These are phyloP conservation scores for Pleuronectes platessa DNA, from an alignment of 2,113 vertebrate species.

Conservation along the genomic window DNA sequence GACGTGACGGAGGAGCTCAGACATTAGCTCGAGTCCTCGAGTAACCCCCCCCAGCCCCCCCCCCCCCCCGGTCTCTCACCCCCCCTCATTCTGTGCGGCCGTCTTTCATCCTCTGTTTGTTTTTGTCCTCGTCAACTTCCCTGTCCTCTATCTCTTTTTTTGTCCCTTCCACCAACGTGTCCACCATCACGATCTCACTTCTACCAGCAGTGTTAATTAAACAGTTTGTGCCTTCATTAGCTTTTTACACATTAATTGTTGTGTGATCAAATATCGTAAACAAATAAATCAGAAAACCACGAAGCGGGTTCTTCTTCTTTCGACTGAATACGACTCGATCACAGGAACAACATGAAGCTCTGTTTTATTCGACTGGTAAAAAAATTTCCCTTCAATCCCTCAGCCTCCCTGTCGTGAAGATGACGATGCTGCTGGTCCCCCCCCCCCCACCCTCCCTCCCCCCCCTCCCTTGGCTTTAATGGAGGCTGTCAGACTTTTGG, in stretches of 20 bases:
- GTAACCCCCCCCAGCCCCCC: conserved; percentile 31
- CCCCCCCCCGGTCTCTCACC: conserved; percentile 21
- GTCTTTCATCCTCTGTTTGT: not conserved
- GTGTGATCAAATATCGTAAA: too few species aligned
- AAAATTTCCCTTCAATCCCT: not conserved
- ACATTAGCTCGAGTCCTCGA: conserved; percentile 12
- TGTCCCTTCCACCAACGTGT: too few species aligned
- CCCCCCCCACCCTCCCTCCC: not conserved
- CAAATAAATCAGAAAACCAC: too few species aligned
- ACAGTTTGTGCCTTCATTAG: too few species aligned
- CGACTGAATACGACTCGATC: not conserved
- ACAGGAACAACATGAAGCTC: not conserved
- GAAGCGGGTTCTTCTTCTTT: too few species aligned
- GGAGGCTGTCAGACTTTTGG: conserved; percentile 13
- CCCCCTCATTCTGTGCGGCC: not conserved
- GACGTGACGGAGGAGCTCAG: conserved; percentile 41
- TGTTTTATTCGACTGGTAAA: not conserved
- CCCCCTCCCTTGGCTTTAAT: not conserved
- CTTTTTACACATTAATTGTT: not conserved
- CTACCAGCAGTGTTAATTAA: not conserved
- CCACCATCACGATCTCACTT: not conserved
- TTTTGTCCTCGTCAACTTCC: not conserved
- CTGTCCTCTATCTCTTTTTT: not conserved
- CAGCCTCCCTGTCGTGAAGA: not conserved
- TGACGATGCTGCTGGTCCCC: conserved; percentile 3